Evolutionary conservation across 2,888 invertebrate species (phyloP), one percentile per base, ranked within the genome.

Genomic region (Gymnosoma rotundatum): DNA sequence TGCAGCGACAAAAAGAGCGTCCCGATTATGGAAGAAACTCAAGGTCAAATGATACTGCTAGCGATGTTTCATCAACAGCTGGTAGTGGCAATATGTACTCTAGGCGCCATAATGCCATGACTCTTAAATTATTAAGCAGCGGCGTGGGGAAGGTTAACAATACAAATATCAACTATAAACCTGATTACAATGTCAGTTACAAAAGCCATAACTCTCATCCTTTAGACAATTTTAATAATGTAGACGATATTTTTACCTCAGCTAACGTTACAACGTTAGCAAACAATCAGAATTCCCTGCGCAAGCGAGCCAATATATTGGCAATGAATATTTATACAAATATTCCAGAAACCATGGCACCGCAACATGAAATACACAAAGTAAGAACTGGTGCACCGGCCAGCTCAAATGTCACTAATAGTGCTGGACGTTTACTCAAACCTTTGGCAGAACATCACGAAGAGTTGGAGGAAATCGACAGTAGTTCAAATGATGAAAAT

Each of bases 101-200:
- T 0, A 83, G 88, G 5, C 89, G 90, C 56, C 91, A 91, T 69
- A 91, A 90, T 64, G 91, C 90, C 9, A 90, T 92, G 89, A 92
- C 92, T 2, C 25, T 84, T 4, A 84, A 84, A 45, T 32, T 84
- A 38, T 94, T 96, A 20, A 94, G 95, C 81, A 95, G 95, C 80
- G 95, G 95, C 0, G 95, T 95, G 52, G 95, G 95, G 2, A 96
- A 96, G 92, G 95, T 96, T 0, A 96, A 96, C 89, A 96, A 96
- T 86, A 96, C 96, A 0, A 96, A 96, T 90, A 94, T 96, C 85
- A 96, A 96, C 88, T 95, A 91, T 54, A 88, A 89, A 76, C 84
- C 88, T 9, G 78, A 86, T 50, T 73, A 69, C 10, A 84, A 78
- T 74, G 60, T 78, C 7, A 69, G 76, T 10, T 82, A 82, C 36